Evolutionary conservation across 2,888 invertebrate species (phyloP).

Genomic region (Archips crataeganus): DNA sequence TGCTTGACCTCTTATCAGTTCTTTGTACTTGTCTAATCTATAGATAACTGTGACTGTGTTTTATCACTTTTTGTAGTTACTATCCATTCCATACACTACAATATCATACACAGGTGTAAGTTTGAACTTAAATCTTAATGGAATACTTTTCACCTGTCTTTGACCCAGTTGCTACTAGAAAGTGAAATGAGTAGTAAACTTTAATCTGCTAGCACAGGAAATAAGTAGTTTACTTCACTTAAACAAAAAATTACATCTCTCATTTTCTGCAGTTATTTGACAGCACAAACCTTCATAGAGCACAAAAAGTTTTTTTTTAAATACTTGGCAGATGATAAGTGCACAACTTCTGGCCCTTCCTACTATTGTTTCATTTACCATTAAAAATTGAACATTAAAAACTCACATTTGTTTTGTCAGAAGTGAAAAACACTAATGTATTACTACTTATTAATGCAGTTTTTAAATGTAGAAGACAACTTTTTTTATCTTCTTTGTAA

Average conservation of each 20-base stretch:
- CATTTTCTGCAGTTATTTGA: background rate
- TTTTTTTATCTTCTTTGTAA: too few species aligned
- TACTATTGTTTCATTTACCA: too few species aligned
- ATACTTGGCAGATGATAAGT: too few species aligned
- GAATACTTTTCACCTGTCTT: constrained; percentile 22
- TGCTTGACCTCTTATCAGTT: constrained; percentile 31
- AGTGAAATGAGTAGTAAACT: constrained; percentile 30
- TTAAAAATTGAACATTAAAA: too few species aligned
- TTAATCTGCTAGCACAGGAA: constrained; percentile 19
- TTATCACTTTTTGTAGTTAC: constrained; percentile 9
- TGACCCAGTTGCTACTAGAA: constrained; percentile 36
- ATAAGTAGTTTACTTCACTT: background rate
- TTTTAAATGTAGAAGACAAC: too few species aligned
- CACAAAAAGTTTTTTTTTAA: too few species aligned
- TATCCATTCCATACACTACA: background rate
- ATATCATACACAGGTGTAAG: constrained; percentile 7
- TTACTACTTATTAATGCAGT: too few species aligned
- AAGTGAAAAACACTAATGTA: too few species aligned
- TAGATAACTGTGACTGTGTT: constrained; percentile 29
- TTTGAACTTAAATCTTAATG: constrained; percentile 4
- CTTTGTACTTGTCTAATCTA: constrained; percentile 36
- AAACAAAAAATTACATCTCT: constrained; percentile 4
- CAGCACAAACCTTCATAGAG: background rate
- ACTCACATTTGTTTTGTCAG: too few species aligned
- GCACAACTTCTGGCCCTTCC: too few species aligned